These are phyloP conservation scores for Brachionichthys hirsutus DNA, from an alignment of 2,113 vertebrate species.

Conservation along the genomic window DNA sequence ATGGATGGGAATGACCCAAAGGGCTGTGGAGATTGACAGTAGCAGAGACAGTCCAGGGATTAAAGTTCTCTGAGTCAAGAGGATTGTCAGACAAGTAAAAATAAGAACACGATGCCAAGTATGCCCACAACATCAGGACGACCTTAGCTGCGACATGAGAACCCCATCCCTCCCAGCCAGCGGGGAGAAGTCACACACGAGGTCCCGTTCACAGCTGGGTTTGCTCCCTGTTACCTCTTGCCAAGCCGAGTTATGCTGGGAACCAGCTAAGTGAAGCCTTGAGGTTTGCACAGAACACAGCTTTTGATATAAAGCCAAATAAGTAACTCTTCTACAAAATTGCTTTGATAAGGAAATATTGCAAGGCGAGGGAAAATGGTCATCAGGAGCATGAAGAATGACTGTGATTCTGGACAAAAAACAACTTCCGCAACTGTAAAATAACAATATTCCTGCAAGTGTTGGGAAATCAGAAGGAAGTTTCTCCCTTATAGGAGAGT, in stretches of 20 bases:
- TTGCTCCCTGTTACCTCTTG: slow-evolving; percentile 45
- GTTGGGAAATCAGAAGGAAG: slow-evolving; percentile 64
- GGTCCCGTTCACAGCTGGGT: slow-evolving; percentile 41
- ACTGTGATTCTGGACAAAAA: slow-evolving; percentile 53
- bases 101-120: slow-evolving; percentile 63
- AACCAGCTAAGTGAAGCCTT: slow-evolving; percentile 53
- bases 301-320: slow-evolving; percentile 59
- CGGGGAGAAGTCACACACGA: slow-evolving; percentile 47
- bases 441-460: slow-evolving; percentile 60
- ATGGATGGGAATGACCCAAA: slow-evolving; percentile 61
- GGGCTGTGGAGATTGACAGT: slow-evolving; percentile 63
- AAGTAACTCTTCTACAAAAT: slow-evolving; percentile 56
- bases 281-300: slow-evolving; percentile 44
- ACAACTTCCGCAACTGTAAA: slow-evolving; percentile 55
- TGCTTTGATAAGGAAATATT: slow-evolving; percentile 70
- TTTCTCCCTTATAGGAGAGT: slow-evolving; percentile 58
- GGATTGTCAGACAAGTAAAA: slow-evolving; percentile 44
- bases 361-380: slow-evolving; percentile 44
- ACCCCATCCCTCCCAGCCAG: slow-evolving; percentile 48
- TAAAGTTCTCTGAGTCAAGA: slow-evolving; percentile 64
- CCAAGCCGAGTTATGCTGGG: slow-evolving; percentile 60
- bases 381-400: slow-evolving; percentile 62
- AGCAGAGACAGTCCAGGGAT: slow-evolving; percentile 56
- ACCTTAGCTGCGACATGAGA: slow-evolving; percentile 61
- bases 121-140: slow-evolving; percentile 45